Base-by-base conservation (phyloP, 1,140 invertebrate species). In the Drosophila takahashii region DNA sequence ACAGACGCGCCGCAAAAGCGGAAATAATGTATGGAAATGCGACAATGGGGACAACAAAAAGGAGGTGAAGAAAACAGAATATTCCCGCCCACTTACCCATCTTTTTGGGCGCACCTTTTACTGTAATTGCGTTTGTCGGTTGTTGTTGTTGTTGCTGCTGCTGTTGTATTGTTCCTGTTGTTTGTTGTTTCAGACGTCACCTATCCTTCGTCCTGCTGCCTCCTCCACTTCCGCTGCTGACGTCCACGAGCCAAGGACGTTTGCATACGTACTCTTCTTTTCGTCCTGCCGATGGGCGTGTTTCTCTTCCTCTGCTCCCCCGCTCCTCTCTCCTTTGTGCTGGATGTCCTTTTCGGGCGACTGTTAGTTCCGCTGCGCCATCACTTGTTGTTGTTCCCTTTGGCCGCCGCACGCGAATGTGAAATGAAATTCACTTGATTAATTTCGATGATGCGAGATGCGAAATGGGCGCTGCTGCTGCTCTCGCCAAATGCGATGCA, bases 61-160 rank as follows among this genome's bases (percentile, higher is more conserved):
- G 26, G 18, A 58, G 9, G 22, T 15, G 11, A 44, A 16, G 15
- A 29, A 34, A 48, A n/a, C 11, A 29, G 39, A 48, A n/a, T 48
- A 15, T 15, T 18, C 32, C 65, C 32, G 48, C 81, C 57, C 70
- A 86, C 81, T 86, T 86, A 86, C 81, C 81, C 81, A 86, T 86
- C 77, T 81, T 87, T 78, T 77, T 44, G 67, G 77, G 77, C 77
- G 74, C 81, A 81, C 73, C 77, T 54, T 85, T 66, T 67, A 65
- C 72, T 36, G 16, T 65, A 75, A 75, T 72, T 83, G 54, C 69
- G 51, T 66, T 76, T 47, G 47, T 69, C 75, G 54, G 47, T 45
- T 74, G 58, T 53, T 18, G 54, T 39, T 58, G 58, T 52, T 34
- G 44, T 18, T 53, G 26, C 7, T 8, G 36, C 4, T n/a, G 6